phyloP scores from a whole-genome alignment of 2,113 vertebrate genomes.

The Donacobius atricapilla region DNA sequence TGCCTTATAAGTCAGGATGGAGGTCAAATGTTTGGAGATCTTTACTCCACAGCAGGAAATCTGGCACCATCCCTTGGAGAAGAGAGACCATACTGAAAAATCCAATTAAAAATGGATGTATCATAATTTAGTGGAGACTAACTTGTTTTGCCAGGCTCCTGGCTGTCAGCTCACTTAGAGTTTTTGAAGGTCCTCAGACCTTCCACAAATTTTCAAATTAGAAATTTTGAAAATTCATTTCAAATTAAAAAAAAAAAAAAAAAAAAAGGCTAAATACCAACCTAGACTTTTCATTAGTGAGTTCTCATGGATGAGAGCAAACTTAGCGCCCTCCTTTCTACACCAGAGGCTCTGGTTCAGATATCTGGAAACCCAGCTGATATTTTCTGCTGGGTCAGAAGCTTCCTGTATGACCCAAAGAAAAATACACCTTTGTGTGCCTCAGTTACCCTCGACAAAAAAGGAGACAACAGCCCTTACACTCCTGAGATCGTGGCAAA shows the following conservation, averaged over 20 bases:
- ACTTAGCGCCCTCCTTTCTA: not conserved
- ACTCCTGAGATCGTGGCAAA: not conserved
- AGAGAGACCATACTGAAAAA: not conserved
- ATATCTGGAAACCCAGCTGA: not conserved
- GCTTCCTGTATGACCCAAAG: not conserved
- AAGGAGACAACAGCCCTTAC: not conserved
- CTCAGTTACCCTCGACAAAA: not conserved
- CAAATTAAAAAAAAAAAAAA: no score
- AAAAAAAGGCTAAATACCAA: not conserved
- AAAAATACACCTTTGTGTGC: fast-evolving
- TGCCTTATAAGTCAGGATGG: not conserved
- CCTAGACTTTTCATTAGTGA: not conserved
- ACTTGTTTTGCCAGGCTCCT: not conserved
- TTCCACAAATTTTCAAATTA: not conserved
- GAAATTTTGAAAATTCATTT: not conserved
- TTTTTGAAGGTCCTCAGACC: not conserved
- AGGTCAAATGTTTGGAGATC: not conserved
- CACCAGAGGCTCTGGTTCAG: not conserved
- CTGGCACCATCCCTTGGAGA: not conserved
- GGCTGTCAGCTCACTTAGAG: not conserved
- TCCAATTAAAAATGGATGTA: not conserved
- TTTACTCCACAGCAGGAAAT: not conserved
- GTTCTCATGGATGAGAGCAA: not conserved
- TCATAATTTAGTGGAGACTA: not conserved
- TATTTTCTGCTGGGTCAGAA: not conserved